Percentiles rank a stretch among this genome's conserved stretches.
phyloP scores from a whole-genome alignment of 2,113 vertebrate genomes.

The Mus spicilegus region DNA sequence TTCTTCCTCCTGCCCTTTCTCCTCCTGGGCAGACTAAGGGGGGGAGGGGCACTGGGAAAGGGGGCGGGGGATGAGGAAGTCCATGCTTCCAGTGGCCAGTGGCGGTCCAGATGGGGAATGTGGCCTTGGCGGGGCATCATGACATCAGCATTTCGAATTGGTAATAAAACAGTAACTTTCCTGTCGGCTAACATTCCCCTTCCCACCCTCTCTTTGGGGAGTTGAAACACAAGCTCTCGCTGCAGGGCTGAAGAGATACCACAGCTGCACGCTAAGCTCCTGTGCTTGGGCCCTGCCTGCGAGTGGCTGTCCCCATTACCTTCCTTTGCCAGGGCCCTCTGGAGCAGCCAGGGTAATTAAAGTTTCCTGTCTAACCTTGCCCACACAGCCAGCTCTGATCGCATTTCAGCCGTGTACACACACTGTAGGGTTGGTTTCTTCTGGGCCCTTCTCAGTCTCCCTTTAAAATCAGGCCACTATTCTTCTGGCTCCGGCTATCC shows the following conservation, averaged over 20 bases:
- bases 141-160: constrained; percentile 37
- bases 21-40: not conserved
- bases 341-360: constrained; percentile 20
- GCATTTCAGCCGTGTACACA: not conserved
- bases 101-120: not conserved
- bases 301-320: not conserved
- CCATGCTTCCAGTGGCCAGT: not conserved
- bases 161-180: constrained; percentile 7
- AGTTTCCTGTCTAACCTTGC: constrained; percentile 51
- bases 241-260: not conserved
- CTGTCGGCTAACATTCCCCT: not conserved
- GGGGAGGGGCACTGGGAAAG: not conserved
- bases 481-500: constrained; percentile 37
- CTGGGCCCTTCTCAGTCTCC: not conserved
- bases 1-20: not conserved
- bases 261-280: not conserved
- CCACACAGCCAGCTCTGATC: constrained; percentile 29
- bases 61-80: fast-evolving
- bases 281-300: not conserved
- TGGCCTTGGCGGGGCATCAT: not conserved
- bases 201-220: constrained; percentile 67
- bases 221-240: not conserved
- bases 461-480: constrained; percentile 75
- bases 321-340: constrained; percentile 29
- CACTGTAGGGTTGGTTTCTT: constrained; percentile 48